Evolutionary conservation across 1,140 invertebrate species (phyloP), one percentile per base, ranked within the genome.

Genomic region (Sarcophaga bullata): DNA sequence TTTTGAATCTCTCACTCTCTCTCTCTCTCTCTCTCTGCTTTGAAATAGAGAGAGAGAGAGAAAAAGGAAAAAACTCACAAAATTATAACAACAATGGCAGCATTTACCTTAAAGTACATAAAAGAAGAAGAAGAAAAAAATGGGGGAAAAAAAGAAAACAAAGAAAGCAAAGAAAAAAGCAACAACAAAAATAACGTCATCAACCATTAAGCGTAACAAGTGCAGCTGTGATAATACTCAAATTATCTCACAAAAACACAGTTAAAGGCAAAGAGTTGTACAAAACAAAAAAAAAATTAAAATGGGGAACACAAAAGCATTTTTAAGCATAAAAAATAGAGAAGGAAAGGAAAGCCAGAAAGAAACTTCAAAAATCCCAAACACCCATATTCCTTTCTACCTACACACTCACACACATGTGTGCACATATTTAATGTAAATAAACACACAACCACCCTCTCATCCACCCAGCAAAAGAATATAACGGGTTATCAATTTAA

Each of bases 191-290:
- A 13, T 72, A 73, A 81, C 19, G 48, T 78, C 75, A 78, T 78
- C 75, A 73, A 58, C 81, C 19, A 81, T 54, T 46, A 46, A 72
- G 81, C 62, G 81, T 72, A 81, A 81, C 62, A 73, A 81, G 81
- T 81, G 81, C 81, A 81, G 81, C 81, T 81, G 81, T 81, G 81
- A 81, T 81, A 73, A 72, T 50, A 58, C 58, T 47, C 58, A 68
- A 68, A 80, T 11, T 58, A 58, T 80, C 80, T 62, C 80, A 80
- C 73, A 49, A 13, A 49, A 9, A 47, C 46, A 47, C 25, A 47
- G 25, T 47, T 49, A 13, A 37, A 47, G 19, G 7, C 15, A 48
- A 37, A 49, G 46, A 48, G 11, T 25, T 47, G 11, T 10, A 47
- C 0, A 46, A 52, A 19, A 47, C 13, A 47, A 8, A 37, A 73